A percentile compares a stretch with the other conserved stretches of the same genome.
Evolutionary conservation across 2,797 vertebrate species (phyloP).

Genomic region (Carduelis carduelis): DNA sequence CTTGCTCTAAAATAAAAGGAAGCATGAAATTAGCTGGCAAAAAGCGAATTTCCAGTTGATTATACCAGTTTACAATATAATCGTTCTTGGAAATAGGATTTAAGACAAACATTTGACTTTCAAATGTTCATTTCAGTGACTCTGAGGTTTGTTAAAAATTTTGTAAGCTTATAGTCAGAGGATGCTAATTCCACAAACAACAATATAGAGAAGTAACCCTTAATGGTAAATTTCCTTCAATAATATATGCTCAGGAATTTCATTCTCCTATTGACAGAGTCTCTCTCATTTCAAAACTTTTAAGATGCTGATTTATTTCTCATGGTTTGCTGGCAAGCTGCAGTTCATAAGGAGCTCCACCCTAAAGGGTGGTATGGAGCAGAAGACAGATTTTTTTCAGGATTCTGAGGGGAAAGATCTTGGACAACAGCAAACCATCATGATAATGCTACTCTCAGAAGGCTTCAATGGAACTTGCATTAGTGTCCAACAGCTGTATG

Average conservation of each 20-base stretch:
- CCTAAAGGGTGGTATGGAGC: neutral
- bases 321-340: neutral
- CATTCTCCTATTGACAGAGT: neutral
- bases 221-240: neutral
- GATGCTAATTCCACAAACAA: neutral
- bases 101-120: neutral
- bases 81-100: neutral
- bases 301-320: neutral
- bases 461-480: neutral
- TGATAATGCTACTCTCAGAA: neutral
- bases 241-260: neutral
- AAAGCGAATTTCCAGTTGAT: neutral
- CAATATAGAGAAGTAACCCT: neutral
- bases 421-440: neutral
- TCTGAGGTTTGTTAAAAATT: neutral
- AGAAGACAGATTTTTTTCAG: neutral
- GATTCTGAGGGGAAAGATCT: neutral
- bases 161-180: neutral
- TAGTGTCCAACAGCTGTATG: neutral
- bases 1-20: neutral
- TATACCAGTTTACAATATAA: neutral
- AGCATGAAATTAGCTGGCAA: neutral
- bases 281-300: neutral
- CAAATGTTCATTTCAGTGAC: neutral
- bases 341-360: neutral